These are phyloP conservation scores for Cephus pygmeus DNA, from an alignment of 2,888 invertebrate genomes.

Conservation along the genomic window DNA sequence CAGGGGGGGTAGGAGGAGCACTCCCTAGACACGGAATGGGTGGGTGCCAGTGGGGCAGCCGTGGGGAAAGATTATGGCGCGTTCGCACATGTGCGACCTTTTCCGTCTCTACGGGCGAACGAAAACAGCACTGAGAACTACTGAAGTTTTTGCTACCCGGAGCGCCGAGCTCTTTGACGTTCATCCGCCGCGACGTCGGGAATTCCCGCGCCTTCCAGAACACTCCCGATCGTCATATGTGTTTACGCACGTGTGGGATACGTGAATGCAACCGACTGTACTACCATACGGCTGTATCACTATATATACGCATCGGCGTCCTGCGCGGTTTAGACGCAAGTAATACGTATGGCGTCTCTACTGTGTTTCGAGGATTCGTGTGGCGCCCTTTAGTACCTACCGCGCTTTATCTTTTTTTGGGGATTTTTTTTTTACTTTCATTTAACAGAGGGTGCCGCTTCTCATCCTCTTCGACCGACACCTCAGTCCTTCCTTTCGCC, in stretches of 20 bases:
- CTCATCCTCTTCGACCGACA: not conserved
- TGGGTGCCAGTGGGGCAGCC: not conserved
- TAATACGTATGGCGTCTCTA: not conserved
- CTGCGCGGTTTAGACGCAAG: not conserved
- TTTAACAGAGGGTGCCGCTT: not conserved
- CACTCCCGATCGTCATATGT: not conserved
- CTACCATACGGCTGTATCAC: not conserved
- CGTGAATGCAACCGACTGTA: not conserved
- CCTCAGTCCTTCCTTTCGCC: too few relatives aligned
- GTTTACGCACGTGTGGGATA: not conserved
- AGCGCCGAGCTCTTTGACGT: constrained; percentile 1
- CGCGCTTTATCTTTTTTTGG: not conserved
- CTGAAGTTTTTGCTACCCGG: constrained; percentile 1
- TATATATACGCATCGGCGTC: not conserved
- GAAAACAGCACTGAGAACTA: constrained; percentile 4
- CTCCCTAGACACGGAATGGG: not conserved
- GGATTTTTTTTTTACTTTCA: not conserved
- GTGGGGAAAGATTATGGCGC: not conserved
- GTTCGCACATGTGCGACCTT: not conserved
- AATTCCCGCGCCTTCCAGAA: not conserved
- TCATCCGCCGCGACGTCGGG: not conserved
- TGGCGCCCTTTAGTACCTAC: not conserved
- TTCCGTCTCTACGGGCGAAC: not conserved
- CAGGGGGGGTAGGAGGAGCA: too few relatives aligned
- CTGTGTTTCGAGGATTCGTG: not conserved